Percentiles rank a stretch among this genome's conserved stretches.
These are phyloP conservation scores for Drosophila subsilvestris DNA, from an alignment of 2,888 invertebrate species.

Conservation along the genomic window DNA sequence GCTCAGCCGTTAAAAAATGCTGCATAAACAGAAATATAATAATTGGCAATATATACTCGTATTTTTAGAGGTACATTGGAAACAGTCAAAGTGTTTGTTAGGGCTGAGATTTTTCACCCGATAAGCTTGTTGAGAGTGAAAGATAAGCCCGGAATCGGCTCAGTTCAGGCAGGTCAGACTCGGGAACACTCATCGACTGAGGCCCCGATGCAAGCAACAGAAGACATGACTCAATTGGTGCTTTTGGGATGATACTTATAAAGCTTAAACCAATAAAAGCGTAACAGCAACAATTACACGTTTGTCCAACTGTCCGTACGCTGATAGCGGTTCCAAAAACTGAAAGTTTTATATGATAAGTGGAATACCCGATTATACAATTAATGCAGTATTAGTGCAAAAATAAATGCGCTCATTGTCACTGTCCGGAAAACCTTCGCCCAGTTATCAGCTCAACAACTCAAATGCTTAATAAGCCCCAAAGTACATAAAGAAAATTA, in stretches of 20 bases:
- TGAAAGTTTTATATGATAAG: background rate
- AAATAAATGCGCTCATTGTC: background rate
- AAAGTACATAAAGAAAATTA: conserved; percentile 28
- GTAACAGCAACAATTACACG: background rate
- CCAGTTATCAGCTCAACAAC: background rate
- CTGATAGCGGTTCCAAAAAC: conserved; percentile 7
- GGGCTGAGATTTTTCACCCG: background rate
- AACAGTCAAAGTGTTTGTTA: conserved; percentile 12
- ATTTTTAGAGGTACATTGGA: background rate
- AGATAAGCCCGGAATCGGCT: background rate
- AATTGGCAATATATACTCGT: background rate
- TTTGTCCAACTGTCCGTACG: background rate
- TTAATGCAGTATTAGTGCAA: background rate
- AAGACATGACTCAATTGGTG: too few species aligned
- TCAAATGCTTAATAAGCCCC: conserved; percentile 9
- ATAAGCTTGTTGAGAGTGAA: background rate
- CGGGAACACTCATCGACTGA: background rate
- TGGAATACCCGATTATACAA: background rate
- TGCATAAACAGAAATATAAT: background rate
- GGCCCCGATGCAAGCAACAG: too few species aligned
- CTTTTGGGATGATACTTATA: conserved; percentile 7
- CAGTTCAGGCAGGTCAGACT: background rate
- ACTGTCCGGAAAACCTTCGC: background rate
- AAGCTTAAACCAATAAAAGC: background rate
- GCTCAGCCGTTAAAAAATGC: conserved; percentile 30